These are phyloP conservation scores for Equus quagga DNA, from an alignment of 2,113 vertebrate genomes.

Conservation along the genomic window DNA sequence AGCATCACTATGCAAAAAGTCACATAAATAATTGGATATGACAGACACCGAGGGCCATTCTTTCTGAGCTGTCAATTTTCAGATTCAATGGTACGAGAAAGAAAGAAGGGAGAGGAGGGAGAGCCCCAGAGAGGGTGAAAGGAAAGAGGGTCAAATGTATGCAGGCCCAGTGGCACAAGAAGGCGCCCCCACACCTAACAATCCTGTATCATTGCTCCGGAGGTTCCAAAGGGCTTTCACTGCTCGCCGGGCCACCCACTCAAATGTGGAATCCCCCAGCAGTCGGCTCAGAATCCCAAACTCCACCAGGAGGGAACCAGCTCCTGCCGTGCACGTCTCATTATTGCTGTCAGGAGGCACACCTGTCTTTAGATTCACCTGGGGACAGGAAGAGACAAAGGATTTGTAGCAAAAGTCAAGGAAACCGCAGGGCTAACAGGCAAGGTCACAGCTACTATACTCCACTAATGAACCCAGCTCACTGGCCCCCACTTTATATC, in stretches of 20 bases:
- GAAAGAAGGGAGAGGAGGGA: not conserved
- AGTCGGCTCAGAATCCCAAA: conserved; percentile 98
- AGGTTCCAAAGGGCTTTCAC: conserved; percentile 97
- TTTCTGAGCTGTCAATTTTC: not conserved
- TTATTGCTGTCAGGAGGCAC: conserved; percentile 96
- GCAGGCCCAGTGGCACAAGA: accelerated
- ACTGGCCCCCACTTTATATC: not conserved
- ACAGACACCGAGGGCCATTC: not conserved
- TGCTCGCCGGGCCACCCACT: conserved; percentile 97
- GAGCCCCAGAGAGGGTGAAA: not conserved
- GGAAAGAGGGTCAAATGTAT: too few relatives aligned
- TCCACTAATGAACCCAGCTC: not conserved
- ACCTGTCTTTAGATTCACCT: conserved; percentile 98
- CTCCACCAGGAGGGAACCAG: conserved; percentile 96
- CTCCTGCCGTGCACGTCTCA: conserved; percentile 97
- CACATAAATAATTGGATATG: accelerated
- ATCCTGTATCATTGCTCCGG: conserved; percentile 95
- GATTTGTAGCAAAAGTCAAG: not conserved
- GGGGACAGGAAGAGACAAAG: conserved; percentile 41
- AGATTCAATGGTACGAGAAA: not conserved
- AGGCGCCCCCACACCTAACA: conserved; percentile 89
- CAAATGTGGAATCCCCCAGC: conserved; percentile 97
- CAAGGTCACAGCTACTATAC: not conserved
- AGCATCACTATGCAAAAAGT: not conserved
- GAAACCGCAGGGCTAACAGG: not conserved